A percentile compares a stretch with the other conserved stretches of the same genome.
Conservation (phyloP, 2,113 vertebrate genomes). For the Chaetops frenatus region DNA sequence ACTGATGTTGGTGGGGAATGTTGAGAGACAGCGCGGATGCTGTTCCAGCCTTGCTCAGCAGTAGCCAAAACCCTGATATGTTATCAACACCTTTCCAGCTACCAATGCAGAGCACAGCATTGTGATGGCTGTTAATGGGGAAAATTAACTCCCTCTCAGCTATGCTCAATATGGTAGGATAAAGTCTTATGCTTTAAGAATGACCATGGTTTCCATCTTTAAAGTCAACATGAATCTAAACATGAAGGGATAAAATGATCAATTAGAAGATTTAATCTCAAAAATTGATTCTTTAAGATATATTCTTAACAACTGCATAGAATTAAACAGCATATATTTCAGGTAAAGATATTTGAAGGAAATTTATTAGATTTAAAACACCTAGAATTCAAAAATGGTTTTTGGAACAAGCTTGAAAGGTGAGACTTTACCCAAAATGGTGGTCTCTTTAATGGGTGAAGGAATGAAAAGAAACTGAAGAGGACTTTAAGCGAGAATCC, state of each 20-base stretch:
- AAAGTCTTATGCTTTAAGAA: background rate
- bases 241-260: background rate
- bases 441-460: background rate
- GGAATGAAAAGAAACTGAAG: background rate
- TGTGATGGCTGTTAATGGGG: background rate
- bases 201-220: background rate
- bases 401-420: background rate
- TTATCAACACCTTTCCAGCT: background rate
- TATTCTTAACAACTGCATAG: background rate
- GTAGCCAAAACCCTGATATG: background rate
- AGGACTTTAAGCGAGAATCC: background rate
- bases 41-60: background rate
- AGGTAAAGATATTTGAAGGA: background rate
- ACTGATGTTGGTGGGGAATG: background rate
- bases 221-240: background rate
- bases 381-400: background rate
- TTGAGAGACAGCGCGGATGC: too few species aligned
- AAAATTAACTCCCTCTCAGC: background rate
- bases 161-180: rapidly evolving
- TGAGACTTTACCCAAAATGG: background rate
- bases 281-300: background rate
- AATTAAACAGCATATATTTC: background rate
- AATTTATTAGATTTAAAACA: background rate
- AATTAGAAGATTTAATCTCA: background rate
- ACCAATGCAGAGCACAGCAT: background rate